These are phyloP conservation scores for Pelagia noctiluca DNA, from an alignment of 30 jellyfish, hydroid and myxozoan species.

Conservation along the genomic window DNA sequence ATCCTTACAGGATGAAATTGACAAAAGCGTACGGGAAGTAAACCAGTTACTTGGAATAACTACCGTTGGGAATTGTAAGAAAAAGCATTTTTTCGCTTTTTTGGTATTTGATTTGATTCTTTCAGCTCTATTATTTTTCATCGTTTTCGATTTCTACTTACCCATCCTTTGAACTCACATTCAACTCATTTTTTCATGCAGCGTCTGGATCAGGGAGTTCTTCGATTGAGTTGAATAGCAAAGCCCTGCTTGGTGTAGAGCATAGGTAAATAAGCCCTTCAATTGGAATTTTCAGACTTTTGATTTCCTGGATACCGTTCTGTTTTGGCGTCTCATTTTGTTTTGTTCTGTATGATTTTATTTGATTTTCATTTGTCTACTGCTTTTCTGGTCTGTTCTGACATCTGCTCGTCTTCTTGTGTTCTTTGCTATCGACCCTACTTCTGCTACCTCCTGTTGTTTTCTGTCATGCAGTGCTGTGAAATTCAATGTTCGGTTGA, in stretches of 20 bases:
- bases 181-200: not conserved
- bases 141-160: not conserved
- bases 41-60: slow-evolving; percentile 58
- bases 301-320: not conserved
- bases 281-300: not conserved
- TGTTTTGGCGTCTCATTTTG: too few relatives aligned
- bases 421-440: too few relatives aligned
- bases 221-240: slow-evolving; percentile 40
- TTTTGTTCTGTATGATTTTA: too few relatives aligned
- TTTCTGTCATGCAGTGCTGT: too few relatives aligned
- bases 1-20: slow-evolving; percentile 68
- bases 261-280: slow-evolving; percentile 36
- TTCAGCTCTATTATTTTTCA: not conserved
- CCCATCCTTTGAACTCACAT: not conserved
- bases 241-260: slow-evolving; percentile 70
- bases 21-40: slow-evolving; percentile 66
- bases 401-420: too few relatives aligned
- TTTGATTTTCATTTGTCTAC: too few relatives aligned
- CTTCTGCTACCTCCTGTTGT: too few relatives aligned
- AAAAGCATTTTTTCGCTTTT: not conserved
- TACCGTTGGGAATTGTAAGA: slow-evolving; percentile 20
- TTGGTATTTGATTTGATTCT: not conserved
- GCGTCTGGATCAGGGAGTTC: slow-evolving; percentile 1
- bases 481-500: too few relatives aligned
- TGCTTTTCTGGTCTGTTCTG: too few relatives aligned